Evolutionary conservation across 2,797 vertebrate genomes (phyloP), one percentile per base, ranked within the genome.

Genomic region (Paedocypris micromegethes): DNA sequence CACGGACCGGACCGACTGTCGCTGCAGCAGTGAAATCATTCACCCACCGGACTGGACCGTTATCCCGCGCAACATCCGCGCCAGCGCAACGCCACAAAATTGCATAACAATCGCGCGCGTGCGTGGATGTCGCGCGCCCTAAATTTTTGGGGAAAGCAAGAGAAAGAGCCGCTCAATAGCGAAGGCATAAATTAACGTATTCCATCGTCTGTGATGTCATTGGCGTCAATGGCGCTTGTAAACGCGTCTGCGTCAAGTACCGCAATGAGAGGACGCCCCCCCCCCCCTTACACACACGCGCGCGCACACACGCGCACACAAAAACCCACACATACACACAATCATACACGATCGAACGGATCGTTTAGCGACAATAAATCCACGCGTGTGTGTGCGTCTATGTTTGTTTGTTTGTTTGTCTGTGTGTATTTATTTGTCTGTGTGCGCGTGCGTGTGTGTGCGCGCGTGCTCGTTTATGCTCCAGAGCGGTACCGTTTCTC

Each of bases 401-500:
- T 23, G 23, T 23, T 23, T 23, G 23, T 23, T 23, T 23, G 23
- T 23, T 23, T 23, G 23, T 23, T 23, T 23, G 23, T 23, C 23
- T 23, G 23, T 23, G 23, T 23, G 23, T 23, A 23, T 23, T 23
- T 23, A 23, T 23, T 23, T 23, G 23, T 23, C 23, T 23, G 23
- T 23, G 23, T 23, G 23, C 23, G 23, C 23, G 23, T 23, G 23
- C 23, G 23, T 23, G 23, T 23, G 23, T 23, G 23, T 1, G 23
- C 23, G 23, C 23, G 23, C 23, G 23, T 23, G 23, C 23, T 23
- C 23, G 23, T 23, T 23, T 23, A 1, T 23, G 23, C 23, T 23
- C 23, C 23, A 23, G 84, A 83, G 83, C 86, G 84, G 88, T 87
- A 87, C 87, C 85, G 79, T 86, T 81, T 86, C 84, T 87, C 83